Evolutionary conservation across 2,113 vertebrate genomes (phyloP), one percentile per base, ranked within the genome.

Genomic region (Mellivora capensis): DNA sequence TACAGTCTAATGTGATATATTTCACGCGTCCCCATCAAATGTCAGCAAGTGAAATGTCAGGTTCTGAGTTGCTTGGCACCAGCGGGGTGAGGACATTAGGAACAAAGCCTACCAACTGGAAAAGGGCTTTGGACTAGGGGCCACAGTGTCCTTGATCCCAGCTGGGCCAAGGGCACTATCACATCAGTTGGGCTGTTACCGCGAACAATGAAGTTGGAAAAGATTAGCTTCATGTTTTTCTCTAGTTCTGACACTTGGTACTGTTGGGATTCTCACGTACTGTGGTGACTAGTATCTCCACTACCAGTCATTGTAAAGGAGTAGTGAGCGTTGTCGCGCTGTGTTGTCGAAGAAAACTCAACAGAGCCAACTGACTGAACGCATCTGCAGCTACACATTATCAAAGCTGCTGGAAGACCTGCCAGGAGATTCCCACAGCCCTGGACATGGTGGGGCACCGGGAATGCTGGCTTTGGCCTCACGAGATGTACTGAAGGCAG

Each of bases 11-110:
- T 74, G 76, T 52, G 88, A 59, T 57, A 37, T 87, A 74, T 81
- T 87, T 87, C 62, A 93, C 34, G n/a, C 6, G 10, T 57, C 29
- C 84, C 87, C 64, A 57, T 96, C 92, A 93, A 86, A 67, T 86
- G 84, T 59, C 74, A 37, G 86, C 62, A 87, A 81, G 76, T 7
- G 44, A 87, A 97, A 90, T 52, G 71, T 87, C 74, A 94, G 47
- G 47, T 84, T 29, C 85, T 47, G 21, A 57, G 76, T 77, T n/a
- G 21, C 9, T 90, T 61, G 88, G 49, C 44, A 52, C 31, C 37
- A 54, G 25, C 44, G 64, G 57, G 2, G 25, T 87, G 71, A 94
- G 37, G 87, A 59, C 74, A 31, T 37, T 37, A 7, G 15, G 39
- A 18, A 15, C 4, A 62, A 85, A 82, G 59, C 54, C 85, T 21